Base-by-base conservation (phyloP, 2,113 vertebrate species). In the Thamnaconus septentrionalis region DNA sequence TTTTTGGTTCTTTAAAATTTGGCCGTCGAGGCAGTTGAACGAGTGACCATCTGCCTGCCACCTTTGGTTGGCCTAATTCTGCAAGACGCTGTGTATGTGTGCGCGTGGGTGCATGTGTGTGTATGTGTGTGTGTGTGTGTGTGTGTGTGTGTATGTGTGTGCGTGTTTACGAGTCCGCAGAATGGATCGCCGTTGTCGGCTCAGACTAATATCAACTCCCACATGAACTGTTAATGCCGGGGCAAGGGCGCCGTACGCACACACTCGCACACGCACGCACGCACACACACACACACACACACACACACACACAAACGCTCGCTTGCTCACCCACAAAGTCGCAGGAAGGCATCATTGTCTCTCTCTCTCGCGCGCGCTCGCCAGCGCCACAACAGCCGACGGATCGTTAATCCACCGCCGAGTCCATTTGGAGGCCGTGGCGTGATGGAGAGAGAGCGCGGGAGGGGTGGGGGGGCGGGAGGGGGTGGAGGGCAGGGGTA, bases 201-300 rank as follows among this genome's bases (percentile, higher is more conserved):
- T 4, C 66, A 59, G 44, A 67, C 73, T 71, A 73, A 73, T 84
- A 73, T 73, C 71, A 81, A 79, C 73, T 84, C 75, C 82, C 79
- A 74, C 61, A 50, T 76, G 82, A 64, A 71, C 75, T 54, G 66
- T 65, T 76, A 78, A 73, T 76, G 64, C 66, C 61, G 66, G 53
- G 71, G 62, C 69, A 80, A 85, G 76, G 73, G 18, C 18, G 18
- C 18, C 2, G 18, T 31, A 2, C 18, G 18, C 18, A 31, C 18
- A 78, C 41, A 61, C 55, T 62, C 59, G 60, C 71, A 68, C 60
- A 53, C n/a, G 31, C 62, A 44, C 65, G 56, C 62, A 69, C 52
- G 60, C 10, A 69, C 45, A 52, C 64, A 60, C 59, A 61, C 52
- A 63, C 10, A 69, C 45, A 52, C 64, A 60, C 59, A 61, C 31